A percentile compares a stretch with the other conserved stretches of the same genome.
phyloP scores from a whole-genome alignment of 2,797 vertebrate species.

The Tapirus indicus region DNA sequence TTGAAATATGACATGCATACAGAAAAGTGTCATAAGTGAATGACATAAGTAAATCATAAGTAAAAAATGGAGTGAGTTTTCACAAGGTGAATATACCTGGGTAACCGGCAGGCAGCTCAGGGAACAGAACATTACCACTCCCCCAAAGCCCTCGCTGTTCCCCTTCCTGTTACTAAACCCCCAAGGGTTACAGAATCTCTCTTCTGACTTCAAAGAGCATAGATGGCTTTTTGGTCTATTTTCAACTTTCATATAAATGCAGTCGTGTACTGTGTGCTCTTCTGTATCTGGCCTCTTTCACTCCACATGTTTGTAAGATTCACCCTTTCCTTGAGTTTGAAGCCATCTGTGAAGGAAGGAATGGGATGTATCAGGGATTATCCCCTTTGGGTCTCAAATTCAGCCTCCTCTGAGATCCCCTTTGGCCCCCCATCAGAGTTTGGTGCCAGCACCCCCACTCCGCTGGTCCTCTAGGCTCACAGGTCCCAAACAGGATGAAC shows the following conservation, averaged over 20 bases:
- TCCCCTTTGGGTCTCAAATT: not conserved
- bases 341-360: not conserved
- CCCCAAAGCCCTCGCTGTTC: not conserved
- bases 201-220: not conserved
- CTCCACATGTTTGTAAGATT: not conserved
- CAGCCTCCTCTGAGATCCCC: not conserved
- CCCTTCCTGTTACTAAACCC: not conserved
- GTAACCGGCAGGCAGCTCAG: not conserved
- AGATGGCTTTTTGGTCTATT: not conserved
- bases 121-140: not conserved
- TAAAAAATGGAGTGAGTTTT: not conserved
- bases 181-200: not conserved
- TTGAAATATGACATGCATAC: not conserved
- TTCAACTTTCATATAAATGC: not conserved
- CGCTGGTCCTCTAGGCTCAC: not conserved
- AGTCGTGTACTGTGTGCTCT: too few species aligned
- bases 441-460: not conserved
- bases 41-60: not conserved
- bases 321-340: slow-evolving; percentile 21
- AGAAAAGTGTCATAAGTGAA: not conserved
- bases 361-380: not conserved
- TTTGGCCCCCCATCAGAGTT: not conserved
- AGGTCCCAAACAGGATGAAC: slow-evolving; percentile 42
- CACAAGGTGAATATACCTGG: not conserved
- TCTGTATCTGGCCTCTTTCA: not conserved